A percentile compares a stretch with the other conserved stretches of the same genome.
These are phyloP conservation scores for Archegozetes longisetosus DNA, from an alignment of 1,140 invertebrate species.

Conservation along the genomic window DNA sequence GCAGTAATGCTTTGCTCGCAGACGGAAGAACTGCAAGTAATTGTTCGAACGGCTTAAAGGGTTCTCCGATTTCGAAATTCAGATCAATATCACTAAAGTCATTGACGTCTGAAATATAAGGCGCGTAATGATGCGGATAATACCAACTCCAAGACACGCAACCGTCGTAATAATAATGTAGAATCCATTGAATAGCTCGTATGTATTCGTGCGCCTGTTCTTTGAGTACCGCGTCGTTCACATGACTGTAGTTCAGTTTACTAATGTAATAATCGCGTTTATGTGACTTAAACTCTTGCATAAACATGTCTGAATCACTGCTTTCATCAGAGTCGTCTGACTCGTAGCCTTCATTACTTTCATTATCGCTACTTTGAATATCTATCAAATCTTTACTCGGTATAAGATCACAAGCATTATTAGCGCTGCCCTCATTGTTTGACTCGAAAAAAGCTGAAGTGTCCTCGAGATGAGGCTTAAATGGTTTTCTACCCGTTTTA, in stretches of 20 bases:
- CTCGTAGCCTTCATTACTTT: conserved; percentile 24
- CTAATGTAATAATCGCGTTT: conserved; percentile 82
- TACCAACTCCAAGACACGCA: conserved; percentile 95
- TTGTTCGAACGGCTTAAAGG: conserved; percentile 90
- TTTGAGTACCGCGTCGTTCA: conserved; percentile 50
- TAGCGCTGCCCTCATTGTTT: too few species aligned
- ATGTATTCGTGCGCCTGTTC: conserved; percentile 78
- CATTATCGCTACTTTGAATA: conserved; percentile 40
- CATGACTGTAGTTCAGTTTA: conserved; percentile 61
- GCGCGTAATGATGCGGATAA: conserved; percentile 90
- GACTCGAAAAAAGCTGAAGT: too few species aligned
- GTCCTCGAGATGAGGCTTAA: conserved; percentile 14
- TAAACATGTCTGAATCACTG: background rate
- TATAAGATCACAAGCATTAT: conserved; percentile 1
- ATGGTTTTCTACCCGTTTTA: conserved; percentile 43
- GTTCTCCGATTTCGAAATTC: conserved; percentile 61
- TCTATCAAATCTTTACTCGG: conserved; percentile 11
- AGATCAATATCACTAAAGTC: conserved; percentile 44
- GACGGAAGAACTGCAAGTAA: conserved; percentile 78
- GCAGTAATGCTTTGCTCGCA: conserved; percentile 54
- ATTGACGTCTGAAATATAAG: conserved; percentile 82
- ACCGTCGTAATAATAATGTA: conserved; percentile 91
- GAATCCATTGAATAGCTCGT: conserved; percentile 84
- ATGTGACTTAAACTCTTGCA: conserved; percentile 57
- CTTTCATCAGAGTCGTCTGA: conserved; percentile 17